A percentile compares a stretch with the other conserved stretches of the same genome.
Evolutionary conservation across 1,140 invertebrate genomes (phyloP).

Genomic region (Hesperophylax magnus): DNA sequence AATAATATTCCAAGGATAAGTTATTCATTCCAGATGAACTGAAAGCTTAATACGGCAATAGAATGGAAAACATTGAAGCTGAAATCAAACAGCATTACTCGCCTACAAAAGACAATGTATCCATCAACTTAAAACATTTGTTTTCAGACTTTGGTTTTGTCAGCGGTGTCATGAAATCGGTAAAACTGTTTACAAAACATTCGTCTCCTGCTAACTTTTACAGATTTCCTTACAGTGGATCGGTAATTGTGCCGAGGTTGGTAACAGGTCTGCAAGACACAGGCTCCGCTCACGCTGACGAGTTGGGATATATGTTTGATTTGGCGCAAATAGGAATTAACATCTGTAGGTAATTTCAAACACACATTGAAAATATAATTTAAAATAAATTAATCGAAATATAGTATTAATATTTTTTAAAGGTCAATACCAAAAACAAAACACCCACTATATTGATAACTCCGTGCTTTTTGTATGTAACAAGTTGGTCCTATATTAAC

Average conservation of each 20-base stretch:
- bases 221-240: slow-evolving; percentile 21
- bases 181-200: not conserved
- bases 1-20: not conserved
- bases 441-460: too few relatives aligned
- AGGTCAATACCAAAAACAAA: too few relatives aligned
- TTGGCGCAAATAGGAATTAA: too few relatives aligned
- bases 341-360: too few relatives aligned
- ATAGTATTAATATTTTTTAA: too few relatives aligned
- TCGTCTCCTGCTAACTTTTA: slow-evolving; percentile 9
- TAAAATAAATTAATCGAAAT: too few relatives aligned
- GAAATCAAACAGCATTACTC: not conserved
- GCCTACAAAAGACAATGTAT: not conserved
- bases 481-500: too few relatives aligned
- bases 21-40: not conserved
- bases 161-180: not conserved
- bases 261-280: not conserved
- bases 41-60: not conserved
- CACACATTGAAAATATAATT: too few relatives aligned
- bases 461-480: too few relatives aligned
- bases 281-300: not conserved
- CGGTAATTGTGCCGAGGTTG: not conserved
- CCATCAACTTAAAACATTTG: too few relatives aligned
- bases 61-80: not conserved
- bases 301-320: slow-evolving; percentile 1
- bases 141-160: not conserved